Evolutionary conservation across 2,113 vertebrate genomes (phyloP), one percentile per base, ranked within the genome.

Genomic region (Calyptommatus sinebrachiatus): DNA sequence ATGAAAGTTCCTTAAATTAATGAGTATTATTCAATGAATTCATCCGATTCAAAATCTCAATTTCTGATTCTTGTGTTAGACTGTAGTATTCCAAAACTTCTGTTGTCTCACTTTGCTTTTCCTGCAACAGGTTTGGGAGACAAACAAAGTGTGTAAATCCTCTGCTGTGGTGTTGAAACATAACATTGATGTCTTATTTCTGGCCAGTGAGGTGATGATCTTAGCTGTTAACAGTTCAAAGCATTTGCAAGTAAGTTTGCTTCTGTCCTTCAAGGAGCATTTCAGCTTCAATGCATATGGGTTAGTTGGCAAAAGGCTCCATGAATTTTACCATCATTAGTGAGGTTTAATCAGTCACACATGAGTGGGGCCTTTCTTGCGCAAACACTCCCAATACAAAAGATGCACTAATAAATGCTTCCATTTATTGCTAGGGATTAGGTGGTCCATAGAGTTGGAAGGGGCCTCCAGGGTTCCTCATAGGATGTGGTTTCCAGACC

Each of bases 101-200:
- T 73, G 3, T 73, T 78, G 67, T 18, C 12, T 18, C 24, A 83
- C 68, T 80, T 16, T 87, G 2, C 35, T 41, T 41, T 12, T 90
- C 89, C 28, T 78, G 89, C 78, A 67, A 89, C 89, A 99, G 98
- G 89, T 99, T 45, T 99, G 98, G 98, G 96, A 99, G 90, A 98
- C 97, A 0, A 95, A 94, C 62, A 97, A 95, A 78, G 96, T 99
- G 31, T 97, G 97, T 94, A 95, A 95, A 69, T 96, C 97, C 66
- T 97, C 96, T 45, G 96, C 96, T 29, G 87, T 93, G 83, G 91
- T 94, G 57, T 94, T 99, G 73, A 97, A 98, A 91, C 95, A 96
- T 92, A 97, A 99, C 87, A 93, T 96, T n/a, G 97, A 97, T 48
- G 96, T 97, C 74, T 82, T 94, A 6, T 98, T 99, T 90, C 89